phyloP scores from a whole-genome alignment of 2,113 vertebrate genomes.

The Procavia capensis region DNA sequence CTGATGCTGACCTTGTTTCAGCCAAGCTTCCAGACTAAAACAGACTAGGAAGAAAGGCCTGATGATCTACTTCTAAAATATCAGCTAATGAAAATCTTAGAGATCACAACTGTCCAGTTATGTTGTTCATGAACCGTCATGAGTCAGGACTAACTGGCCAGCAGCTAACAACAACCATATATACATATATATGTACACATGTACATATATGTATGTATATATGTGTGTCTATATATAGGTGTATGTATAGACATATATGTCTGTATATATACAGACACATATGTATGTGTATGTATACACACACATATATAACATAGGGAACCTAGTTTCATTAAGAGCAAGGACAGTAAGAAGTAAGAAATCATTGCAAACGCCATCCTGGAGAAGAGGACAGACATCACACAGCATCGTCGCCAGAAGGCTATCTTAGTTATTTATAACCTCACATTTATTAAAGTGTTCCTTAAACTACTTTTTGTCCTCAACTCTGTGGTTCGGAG shows the following conservation, averaged over 20 bases:
- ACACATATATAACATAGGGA: background rate
- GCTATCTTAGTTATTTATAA: background rate
- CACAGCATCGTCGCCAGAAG: fast-evolving
- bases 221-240: background rate
- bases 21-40: background rate
- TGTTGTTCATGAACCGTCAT: background rate
- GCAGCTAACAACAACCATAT: background rate
- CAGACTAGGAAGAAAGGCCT: background rate
- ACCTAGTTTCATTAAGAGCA: background rate
- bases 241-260: fast-evolving
- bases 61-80: background rate
- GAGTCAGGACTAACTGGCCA: background rate
- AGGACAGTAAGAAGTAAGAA: background rate
- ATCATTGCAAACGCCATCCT: fast-evolving
- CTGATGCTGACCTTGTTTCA: background rate
- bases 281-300: fast-evolving
- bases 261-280: background rate
- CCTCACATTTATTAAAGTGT: background rate
- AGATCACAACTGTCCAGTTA: background rate
- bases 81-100: background rate
- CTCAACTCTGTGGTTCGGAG: background rate
- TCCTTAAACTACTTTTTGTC: background rate
- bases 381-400: background rate
- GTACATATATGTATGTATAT: too few relatives aligned
- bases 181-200: fast-evolving